A percentile compares a stretch with the other conserved stretches of the same genome.
Conservation (phyloP, 2,797 vertebrate genomes). For the Muraenolepis orangiensis region DNA sequence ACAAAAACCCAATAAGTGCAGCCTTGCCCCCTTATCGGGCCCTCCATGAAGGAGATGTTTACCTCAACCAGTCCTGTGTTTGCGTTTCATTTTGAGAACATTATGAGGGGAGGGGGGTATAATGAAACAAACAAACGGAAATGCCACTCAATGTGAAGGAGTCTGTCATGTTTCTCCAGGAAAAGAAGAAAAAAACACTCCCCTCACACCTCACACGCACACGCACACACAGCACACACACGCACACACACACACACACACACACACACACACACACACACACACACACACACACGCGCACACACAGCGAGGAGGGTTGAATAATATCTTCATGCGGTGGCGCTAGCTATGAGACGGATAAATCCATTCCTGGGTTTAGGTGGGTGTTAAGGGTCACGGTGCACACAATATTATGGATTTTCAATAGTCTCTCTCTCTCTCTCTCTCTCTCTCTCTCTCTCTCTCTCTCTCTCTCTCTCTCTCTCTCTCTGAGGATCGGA, state of each 20-base stretch:
- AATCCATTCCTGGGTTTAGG: background rate
- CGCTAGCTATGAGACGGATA: background rate
- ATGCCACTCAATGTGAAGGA: conserved; percentile 21
- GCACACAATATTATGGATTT: conserved; percentile 56
- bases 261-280: background rate
- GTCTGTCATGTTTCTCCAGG: background rate
- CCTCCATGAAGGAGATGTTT: conserved; percentile 62
- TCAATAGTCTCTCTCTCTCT: conserved; percentile 53
- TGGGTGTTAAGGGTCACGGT: background rate
- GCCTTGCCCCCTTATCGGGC: conserved; percentile 7
- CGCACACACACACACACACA: background rate
- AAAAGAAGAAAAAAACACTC: no score
- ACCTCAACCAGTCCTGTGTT: conserved; percentile 53
- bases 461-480: no score
- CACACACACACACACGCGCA: no score
- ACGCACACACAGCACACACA: background rate
- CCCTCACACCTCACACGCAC: no score
- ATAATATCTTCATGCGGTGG: background rate
- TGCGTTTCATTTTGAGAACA: conserved; percentile 64
- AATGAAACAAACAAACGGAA: conserved; percentile 55
- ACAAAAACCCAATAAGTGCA: conserved; percentile 20
- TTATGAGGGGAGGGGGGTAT: conserved; percentile 53
- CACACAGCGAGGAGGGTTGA: background rate
- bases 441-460: no score
- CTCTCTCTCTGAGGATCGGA: conserved; percentile 49